A percentile compares a stretch with the other conserved stretches of the same genome.
phyloP scores from a whole-genome alignment of 2,113 vertebrate species.

The Rattus norvegicus region GRCr8 NC_086019.1:77963001-77963500 shows the following conservation, averaged over 20 bases:
- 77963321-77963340: not conserved
- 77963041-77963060: not conserved
- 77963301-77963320: not conserved
- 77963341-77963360: not conserved
- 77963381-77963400: no score
- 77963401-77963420: not conserved
- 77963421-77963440: not conserved
- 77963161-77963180: not conserved
- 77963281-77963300: not conserved
- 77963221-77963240: not conserved
- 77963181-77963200: not conserved
- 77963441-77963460: not conserved
- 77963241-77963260: not conserved
- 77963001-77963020: no score
- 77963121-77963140: not conserved
- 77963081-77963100: no score
- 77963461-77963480: not conserved
- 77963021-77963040: no score
- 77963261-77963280: no score
- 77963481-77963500: not conserved
- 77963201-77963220: not conserved
- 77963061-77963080: no score
- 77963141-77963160: not conserved
- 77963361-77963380: not conserved
- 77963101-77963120: not conserved